phyloP scores from a whole-genome alignment of 2,113 vertebrate species.

The Vimba vimba region DNA sequence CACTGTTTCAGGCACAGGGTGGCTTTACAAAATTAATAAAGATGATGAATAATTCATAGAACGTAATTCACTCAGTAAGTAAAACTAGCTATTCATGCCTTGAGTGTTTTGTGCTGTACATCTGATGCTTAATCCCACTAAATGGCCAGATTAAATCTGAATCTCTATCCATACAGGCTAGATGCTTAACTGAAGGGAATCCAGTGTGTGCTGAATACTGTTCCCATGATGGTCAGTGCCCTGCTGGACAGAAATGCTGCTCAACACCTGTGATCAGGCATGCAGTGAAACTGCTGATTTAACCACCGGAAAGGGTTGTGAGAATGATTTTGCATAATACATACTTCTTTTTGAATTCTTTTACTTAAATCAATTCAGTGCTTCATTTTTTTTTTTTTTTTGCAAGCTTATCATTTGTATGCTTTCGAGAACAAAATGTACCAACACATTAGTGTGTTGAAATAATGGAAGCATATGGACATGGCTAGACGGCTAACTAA shows the following conservation, averaged over 20 bases:
- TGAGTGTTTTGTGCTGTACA: too few relatives aligned
- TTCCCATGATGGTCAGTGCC: constrained; percentile 73
- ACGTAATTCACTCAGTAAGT: too few relatives aligned
- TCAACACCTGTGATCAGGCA: constrained; percentile 70
- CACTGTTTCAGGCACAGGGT: too few relatives aligned
- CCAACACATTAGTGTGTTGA: background rate
- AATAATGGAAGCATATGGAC: background rate
- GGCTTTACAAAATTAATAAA: too few relatives aligned
- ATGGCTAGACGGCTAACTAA: background rate
- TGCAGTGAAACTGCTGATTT: constrained; percentile 72
- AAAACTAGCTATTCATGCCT: too few relatives aligned
- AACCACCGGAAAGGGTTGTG: background rate
- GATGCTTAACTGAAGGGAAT: constrained; percentile 68
- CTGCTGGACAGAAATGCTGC: constrained; percentile 75
- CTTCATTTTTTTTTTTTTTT: background rate
- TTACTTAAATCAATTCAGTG: background rate
- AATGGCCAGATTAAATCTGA: background rate
- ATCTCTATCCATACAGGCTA: constrained; percentile 56
- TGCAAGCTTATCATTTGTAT: constrained; percentile 18
- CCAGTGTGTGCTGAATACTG: constrained; percentile 74
- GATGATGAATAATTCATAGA: too few relatives aligned
- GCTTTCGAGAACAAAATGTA: background rate
- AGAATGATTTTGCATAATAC: background rate
- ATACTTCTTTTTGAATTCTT: constrained; percentile 15
- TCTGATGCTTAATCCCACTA: too few relatives aligned